These are phyloP conservation scores for Silurus aristotelis DNA, from an alignment of 2,797 vertebrate species.

Conservation along the genomic window DNA sequence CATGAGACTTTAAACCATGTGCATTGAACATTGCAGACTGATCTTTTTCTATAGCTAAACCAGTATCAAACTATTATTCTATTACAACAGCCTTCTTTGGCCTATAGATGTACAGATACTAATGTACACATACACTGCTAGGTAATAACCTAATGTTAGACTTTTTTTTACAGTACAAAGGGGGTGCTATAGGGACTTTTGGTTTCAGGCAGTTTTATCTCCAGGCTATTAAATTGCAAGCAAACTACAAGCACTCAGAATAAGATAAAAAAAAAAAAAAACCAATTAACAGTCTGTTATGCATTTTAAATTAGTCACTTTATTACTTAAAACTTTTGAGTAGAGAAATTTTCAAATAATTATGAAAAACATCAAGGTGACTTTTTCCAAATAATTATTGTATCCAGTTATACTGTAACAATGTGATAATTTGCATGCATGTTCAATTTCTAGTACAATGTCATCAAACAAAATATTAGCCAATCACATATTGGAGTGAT, in stretches of 20 bases:
- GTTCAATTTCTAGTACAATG: background rate
- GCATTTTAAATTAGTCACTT: background rate
- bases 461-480: background rate
- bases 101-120: background rate
- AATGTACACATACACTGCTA: background rate
- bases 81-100: background rate
- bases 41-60: background rate
- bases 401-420: too few species aligned
- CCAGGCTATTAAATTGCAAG: too few species aligned
- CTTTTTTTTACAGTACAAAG: too few species aligned
- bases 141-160: background rate
- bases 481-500: background rate
- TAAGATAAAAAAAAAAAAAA: background rate
- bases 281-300: background rate
- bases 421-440: too few species aligned
- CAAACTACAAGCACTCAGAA: background rate
- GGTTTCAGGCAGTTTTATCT: too few species aligned
- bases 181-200: too few species aligned
- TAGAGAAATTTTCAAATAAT: background rate
- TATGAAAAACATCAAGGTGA: background rate
- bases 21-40: slow-evolving; percentile 39
- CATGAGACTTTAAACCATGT: slow-evolving; percentile 32
- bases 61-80: background rate
- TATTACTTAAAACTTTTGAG: background rate
- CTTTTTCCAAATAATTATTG: background rate